phyloP scores from a whole-genome alignment of 2,888 invertebrate genomes.

The Gari tellinella region DNA sequence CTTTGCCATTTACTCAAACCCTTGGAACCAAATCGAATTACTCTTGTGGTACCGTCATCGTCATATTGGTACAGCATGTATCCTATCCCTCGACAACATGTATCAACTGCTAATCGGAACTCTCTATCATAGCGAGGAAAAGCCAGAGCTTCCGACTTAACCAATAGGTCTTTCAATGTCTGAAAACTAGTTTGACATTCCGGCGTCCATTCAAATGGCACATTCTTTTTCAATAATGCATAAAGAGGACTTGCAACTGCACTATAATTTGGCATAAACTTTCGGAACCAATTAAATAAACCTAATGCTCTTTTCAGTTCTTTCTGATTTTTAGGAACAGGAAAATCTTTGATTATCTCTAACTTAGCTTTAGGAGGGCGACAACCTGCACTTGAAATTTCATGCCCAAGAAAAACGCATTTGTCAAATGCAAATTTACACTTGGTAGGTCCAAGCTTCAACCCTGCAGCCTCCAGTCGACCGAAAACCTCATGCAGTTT shows the following conservation, averaged over 20 bases:
- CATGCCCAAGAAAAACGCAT: conserved; percentile 52
- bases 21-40: conserved; percentile 45
- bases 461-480: conserved; percentile 20
- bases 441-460: conserved; percentile 35
- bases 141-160: conserved; percentile 44
- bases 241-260: conserved; percentile 32
- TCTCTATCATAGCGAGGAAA: conserved; percentile 50
- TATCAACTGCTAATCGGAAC: conserved; percentile 54
- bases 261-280: conserved; percentile 50
- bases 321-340: conserved; percentile 38
- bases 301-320: conserved; percentile 49
- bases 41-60: conserved; percentile 16
- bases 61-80: conserved; percentile 59
- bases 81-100: conserved; percentile 43
- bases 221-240: conserved; percentile 28
- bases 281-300: conserved; percentile 56
- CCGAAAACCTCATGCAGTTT: conserved; percentile 32
- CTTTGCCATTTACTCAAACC: conserved; percentile 26
- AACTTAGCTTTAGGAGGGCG: conserved; percentile 35
- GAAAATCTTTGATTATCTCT: conserved; percentile 35
- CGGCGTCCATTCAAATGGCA: conserved; percentile 29
- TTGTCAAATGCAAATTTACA: conserved; percentile 13
- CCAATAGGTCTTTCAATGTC: conserved; percentile 22
- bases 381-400: conserved; percentile 40
- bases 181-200: conserved; percentile 34